Percentiles rank a stretch among this genome's conserved stretches.
These are phyloP conservation scores for Bilobella aurantiaca DNA, from an alignment of 1,140 invertebrate genomes.

Conservation along the genomic window DNA sequence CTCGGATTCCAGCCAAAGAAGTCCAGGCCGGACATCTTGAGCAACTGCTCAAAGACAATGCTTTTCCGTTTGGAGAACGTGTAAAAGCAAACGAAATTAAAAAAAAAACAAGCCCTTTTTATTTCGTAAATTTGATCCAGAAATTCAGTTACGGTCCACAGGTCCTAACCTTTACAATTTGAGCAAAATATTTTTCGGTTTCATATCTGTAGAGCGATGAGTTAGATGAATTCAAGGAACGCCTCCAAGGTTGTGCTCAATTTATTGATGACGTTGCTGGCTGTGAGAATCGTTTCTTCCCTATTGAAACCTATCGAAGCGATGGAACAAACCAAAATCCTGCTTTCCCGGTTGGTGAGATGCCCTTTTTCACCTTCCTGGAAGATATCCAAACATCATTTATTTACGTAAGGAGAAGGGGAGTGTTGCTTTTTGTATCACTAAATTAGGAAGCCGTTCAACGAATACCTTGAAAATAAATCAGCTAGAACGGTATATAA, in stretches of 20 bases:
- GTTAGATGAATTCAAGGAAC: conserved; percentile 16
- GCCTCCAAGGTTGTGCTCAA: conserved; percentile 16
- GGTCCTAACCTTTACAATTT: background rate
- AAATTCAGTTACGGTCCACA: background rate
- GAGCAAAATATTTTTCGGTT: too few species aligned
- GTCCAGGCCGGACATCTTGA: conserved; percentile 18
- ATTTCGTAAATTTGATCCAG: too few species aligned
- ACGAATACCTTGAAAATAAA: too few species aligned
- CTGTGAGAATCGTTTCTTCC: conserved; percentile 46
- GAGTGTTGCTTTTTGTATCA: conserved; percentile 13
- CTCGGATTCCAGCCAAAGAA: background rate
- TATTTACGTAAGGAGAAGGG: conserved; percentile 66
- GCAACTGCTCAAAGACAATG: conserved; percentile 19
- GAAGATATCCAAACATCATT: conserved; percentile 74
- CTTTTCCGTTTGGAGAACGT: conserved; percentile 27
- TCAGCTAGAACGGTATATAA: too few species aligned
- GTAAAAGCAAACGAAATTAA: too few species aligned
- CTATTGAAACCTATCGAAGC: conserved; percentile 47
- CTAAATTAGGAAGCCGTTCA: background rate
- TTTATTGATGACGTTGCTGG: conserved; percentile 19
- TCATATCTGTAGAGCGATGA: conserved; percentile 20
- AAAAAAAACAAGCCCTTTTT: too few species aligned
- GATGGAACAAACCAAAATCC: conserved; percentile 36
- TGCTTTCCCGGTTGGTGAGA: conserved; percentile 26
- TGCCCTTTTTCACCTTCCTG: conserved; percentile 52